These are phyloP conservation scores for Drymodes brunneopygia DNA, from an alignment of 2,113 vertebrate species.

Conservation along the genomic window DNA sequence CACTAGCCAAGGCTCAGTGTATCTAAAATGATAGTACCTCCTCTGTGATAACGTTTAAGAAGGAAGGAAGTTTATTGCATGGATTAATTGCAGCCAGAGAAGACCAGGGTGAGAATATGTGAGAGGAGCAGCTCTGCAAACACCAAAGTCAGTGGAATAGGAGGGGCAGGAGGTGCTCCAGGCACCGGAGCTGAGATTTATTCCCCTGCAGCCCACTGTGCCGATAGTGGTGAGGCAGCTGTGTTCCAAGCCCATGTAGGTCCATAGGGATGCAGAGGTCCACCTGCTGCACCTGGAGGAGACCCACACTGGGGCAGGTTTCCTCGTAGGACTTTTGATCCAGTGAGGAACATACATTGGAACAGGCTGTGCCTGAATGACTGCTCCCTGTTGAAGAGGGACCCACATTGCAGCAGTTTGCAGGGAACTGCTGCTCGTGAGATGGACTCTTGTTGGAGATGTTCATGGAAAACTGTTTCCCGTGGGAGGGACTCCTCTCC, in stretches of 20 bases:
- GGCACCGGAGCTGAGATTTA: background rate
- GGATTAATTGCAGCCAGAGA: background rate
- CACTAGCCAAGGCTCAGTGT: accelerated
- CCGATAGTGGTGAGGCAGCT: background rate
- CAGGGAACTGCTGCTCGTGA: background rate
- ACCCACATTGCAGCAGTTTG: background rate
- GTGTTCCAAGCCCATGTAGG: too few relatives aligned
- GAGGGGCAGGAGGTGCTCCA: background rate
- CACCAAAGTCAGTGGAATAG: background rate
- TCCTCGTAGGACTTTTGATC: background rate
- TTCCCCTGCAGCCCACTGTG: background rate
- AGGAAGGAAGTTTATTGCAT: background rate
- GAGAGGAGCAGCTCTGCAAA: background rate
- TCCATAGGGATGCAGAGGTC: background rate
- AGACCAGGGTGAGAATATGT: background rate
- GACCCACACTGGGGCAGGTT: background rate
- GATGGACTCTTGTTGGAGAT: accelerated
- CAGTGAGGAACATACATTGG: accelerated
- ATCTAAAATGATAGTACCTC: background rate
- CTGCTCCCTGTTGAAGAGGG: background rate
- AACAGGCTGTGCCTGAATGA: background rate
- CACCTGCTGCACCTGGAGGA: background rate
- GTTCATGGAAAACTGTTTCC: background rate
- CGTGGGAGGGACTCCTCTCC: too few relatives aligned
- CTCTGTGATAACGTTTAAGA: background rate